Percentiles rank a stretch among this genome's conserved stretches.
Evolutionary conservation across 2,888 invertebrate genomes (phyloP).

Genomic region (Zonitis immaculata): DNA sequence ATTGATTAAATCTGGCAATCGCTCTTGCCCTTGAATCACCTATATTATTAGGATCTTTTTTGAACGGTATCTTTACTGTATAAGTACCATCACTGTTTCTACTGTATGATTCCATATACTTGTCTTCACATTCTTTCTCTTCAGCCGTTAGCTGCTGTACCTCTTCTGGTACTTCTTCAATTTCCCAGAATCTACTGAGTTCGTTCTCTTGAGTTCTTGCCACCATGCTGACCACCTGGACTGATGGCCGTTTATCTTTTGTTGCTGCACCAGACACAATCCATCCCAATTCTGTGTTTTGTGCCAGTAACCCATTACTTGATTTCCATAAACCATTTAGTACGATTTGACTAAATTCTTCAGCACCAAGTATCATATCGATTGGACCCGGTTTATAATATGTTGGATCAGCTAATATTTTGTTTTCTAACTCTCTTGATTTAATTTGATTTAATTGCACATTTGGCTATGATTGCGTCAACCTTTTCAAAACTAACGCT

Average conservation of each 20-base stretch:
- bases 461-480: background rate
- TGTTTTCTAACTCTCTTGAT: too few species aligned
- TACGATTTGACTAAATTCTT: background rate
- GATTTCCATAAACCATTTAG: background rate
- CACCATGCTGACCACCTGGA: conserved; percentile 4
- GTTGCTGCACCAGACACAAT: background rate
- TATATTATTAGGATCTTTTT: conserved; percentile 1
- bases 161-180: conserved; percentile 5
- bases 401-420: too few species aligned
- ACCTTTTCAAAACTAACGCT: background rate
- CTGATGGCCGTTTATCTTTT: background rate
- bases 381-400: background rate
- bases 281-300: background rate
- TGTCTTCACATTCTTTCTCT: conserved; percentile 13
- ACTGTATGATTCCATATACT: conserved; percentile 1
- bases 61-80: conserved; percentile 17
- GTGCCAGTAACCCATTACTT: background rate
- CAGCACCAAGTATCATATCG: background rate
- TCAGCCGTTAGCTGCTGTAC: background rate
- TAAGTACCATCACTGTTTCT: conserved; percentile 10
- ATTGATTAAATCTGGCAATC: conserved; percentile 11
- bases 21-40: conserved; percentile 17
- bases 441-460: too few species aligned
- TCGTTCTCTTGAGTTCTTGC: background rate
- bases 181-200: conserved; percentile 13